Evolutionary conservation across 2,888 invertebrate genomes (phyloP), one percentile per base, ranked within the genome.

Genomic region (Apamea anceps): DNA sequence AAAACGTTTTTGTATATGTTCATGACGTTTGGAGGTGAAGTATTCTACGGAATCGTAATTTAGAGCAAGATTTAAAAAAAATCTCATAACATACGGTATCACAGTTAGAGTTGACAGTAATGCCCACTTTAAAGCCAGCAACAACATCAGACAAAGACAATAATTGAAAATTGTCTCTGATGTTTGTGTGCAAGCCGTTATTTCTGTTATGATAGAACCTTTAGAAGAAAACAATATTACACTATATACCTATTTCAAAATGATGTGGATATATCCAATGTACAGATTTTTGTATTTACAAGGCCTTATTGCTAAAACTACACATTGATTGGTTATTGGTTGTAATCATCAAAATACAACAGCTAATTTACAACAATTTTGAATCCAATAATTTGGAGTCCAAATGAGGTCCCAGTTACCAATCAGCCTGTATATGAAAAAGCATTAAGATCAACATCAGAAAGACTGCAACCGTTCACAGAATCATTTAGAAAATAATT

Each of bases 1-100:
- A 82, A 73, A 42, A 32, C 45, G 15, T 21, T 15, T 21, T 15
- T n/a, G 8, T 37, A 5, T 48, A n/a, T 32, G 62, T 45, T 28
- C 13, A 71, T 63, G 21, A 72, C 7, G 48, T 67, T 62, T 63
- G 15, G 18, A 66, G 6, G n/a, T 45, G 42, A 28, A 66, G 15
- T 37, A 60, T 79, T 75, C 48, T 60, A 28, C 60, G 37, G 21
- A 70, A 45, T 75, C 45, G 13, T 54, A n/a, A 70, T 37, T 51
- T 28, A 72, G 57, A 12, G 51, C n/a, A 42, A 63, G 28, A 54
- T 42, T 65, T n/a, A 2, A 21, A 51, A 51, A 60, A 54, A 21
- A 10, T 13, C 3, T 25, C 15, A 10, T 28, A 57, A 25, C 7
- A 25, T 15, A 37, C 25, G 25, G 10, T 71, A 71, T n/a, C 18